phyloP scores from a whole-genome alignment of 2,888 invertebrate genomes.

The Microchrysa polita region DNA sequence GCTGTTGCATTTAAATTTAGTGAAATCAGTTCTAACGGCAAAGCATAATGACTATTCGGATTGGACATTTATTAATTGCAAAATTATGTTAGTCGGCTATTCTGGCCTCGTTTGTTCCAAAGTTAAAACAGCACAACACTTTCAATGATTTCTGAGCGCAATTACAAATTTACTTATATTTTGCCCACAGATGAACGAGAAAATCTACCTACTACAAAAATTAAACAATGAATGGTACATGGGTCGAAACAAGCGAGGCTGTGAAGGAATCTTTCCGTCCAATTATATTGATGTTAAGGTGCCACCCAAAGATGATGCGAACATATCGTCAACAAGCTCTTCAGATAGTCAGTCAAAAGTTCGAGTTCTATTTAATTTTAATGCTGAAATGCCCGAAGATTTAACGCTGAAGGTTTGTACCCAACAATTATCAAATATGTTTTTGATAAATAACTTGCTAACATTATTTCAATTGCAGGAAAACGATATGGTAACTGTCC shows the following conservation, averaged over 20 bases:
- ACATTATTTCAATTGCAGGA: slow-evolving; percentile 64
- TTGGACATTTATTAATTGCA: too few relatives aligned
- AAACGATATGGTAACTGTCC: slow-evolving; percentile 71
- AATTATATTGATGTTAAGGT: slow-evolving; percentile 81
- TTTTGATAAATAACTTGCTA: too few relatives aligned
- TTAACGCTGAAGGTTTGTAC: slow-evolving; percentile 66
- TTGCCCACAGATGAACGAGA: slow-evolving; percentile 78
- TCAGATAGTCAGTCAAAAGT: slow-evolving; percentile 59
- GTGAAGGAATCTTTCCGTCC: slow-evolving; percentile 83
- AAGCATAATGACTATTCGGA: too few relatives aligned
- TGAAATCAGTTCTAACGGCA: background rate
- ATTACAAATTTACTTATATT: background rate
- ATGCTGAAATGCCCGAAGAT: slow-evolving; percentile 70
- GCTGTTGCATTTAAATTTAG: background rate
- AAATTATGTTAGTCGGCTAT: too few relatives aligned
- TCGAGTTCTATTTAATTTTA: slow-evolving; percentile 79
- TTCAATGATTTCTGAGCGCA: background rate
- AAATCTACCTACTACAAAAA: slow-evolving; percentile 74
- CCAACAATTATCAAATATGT: too few relatives aligned
- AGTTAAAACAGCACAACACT: too few relatives aligned
- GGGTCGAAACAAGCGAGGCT: slow-evolving; percentile 73
- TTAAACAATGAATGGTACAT: slow-evolving; percentile 84
- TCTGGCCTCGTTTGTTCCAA: too few relatives aligned
- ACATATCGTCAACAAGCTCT: slow-evolving; percentile 12
- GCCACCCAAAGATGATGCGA: slow-evolving; percentile 68